Evolutionary conservation across 2,113 vertebrate genomes (phyloP).

Genomic region (Gambusia affinis): DNA sequence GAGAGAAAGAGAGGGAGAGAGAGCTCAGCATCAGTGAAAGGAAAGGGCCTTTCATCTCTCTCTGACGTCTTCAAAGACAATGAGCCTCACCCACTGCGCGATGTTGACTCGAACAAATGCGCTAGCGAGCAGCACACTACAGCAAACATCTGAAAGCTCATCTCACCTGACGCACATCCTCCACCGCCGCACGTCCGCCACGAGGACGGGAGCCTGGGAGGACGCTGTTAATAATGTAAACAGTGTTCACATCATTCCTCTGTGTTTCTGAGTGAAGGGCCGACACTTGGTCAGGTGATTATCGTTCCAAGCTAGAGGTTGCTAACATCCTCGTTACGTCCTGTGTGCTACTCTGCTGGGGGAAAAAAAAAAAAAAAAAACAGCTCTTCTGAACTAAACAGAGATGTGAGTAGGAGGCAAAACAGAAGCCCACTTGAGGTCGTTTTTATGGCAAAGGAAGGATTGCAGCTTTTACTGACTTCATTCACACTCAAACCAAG

Average conservation of each 20-base stretch:
- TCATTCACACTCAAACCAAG: not conserved
- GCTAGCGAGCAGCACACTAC: conserved; percentile 27
- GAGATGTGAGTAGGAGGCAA: conserved; percentile 33
- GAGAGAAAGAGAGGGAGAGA: conserved; percentile 47
- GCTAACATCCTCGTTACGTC: conserved; percentile 10
- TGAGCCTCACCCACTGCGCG: conserved; percentile 61
- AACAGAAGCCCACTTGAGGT: conserved; percentile 39
- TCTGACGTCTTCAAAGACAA: conserved; percentile 79
- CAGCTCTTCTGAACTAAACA: conserved; percentile 42
- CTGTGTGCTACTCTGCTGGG: conserved; percentile 34
- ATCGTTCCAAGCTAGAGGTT: conserved; percentile 26
- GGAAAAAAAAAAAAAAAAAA: conserved; percentile 33
- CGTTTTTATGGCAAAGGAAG: conserved; percentile 10
- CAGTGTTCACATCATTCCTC: conserved; percentile 11
- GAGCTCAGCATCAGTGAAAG: conserved; percentile 45
- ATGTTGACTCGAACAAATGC: conserved; percentile 58
- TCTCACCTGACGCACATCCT: conserved; percentile 18
- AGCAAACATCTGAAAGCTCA: conserved; percentile 49
- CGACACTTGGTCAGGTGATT: not conserved
- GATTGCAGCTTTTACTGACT: not conserved
- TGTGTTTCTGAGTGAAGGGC: not conserved
- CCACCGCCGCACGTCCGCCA: conserved; percentile 32
- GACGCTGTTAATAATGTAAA: conserved; percentile 58
- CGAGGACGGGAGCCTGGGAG: conserved; percentile 48
- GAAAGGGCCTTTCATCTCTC: conserved; percentile 75